Evolutionary conservation across 2,888 invertebrate species (phyloP).

Genomic region (Suillia variegata): DNA sequence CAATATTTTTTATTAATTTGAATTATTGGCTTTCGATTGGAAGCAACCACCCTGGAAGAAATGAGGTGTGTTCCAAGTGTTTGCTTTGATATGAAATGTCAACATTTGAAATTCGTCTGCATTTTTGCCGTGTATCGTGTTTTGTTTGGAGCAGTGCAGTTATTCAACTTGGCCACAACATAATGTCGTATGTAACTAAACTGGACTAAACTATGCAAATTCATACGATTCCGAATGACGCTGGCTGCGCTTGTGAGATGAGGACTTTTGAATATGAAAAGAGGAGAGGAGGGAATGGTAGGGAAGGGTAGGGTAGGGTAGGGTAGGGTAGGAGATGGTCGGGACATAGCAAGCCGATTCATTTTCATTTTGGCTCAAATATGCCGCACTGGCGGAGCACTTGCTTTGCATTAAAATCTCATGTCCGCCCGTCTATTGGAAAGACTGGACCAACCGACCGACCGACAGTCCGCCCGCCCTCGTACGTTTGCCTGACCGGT

Average conservation of each 20-base stretch:
- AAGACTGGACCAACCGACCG: too few species aligned
- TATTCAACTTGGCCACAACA: slow-evolving; percentile 19
- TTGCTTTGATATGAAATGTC: too few species aligned
- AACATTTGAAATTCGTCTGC: too few species aligned
- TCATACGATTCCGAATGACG: slow-evolving; percentile 9
- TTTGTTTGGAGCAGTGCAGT: slow-evolving; percentile 7
- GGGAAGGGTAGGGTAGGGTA: neutral
- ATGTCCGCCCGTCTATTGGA: neutral
- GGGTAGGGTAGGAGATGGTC: neutral
- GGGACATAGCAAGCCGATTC: too few species aligned
- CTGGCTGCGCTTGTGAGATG: neutral
- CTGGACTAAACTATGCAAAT: slow-evolving; percentile 27
- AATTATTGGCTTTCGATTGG: too few species aligned
- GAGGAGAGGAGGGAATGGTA: neutral
- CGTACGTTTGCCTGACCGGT: too few species aligned
- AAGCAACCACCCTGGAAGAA: too few species aligned
- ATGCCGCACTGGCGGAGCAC: slow-evolving; percentile 5
- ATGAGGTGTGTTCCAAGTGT: too few species aligned
- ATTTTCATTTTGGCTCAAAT: slow-evolving; percentile 17
- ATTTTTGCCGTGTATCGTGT: too few species aligned
- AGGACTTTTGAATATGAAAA: neutral
- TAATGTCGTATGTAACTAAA: slow-evolving; percentile 23
- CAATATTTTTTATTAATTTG: too few species aligned
- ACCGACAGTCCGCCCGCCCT: too few species aligned
- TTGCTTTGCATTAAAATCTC: slow-evolving; percentile 10